A percentile compares a stretch with the other conserved stretches of the same genome.
Conservation (phyloP, 2,797 vertebrate species). For the Sphenopsis melanotis region DNA sequence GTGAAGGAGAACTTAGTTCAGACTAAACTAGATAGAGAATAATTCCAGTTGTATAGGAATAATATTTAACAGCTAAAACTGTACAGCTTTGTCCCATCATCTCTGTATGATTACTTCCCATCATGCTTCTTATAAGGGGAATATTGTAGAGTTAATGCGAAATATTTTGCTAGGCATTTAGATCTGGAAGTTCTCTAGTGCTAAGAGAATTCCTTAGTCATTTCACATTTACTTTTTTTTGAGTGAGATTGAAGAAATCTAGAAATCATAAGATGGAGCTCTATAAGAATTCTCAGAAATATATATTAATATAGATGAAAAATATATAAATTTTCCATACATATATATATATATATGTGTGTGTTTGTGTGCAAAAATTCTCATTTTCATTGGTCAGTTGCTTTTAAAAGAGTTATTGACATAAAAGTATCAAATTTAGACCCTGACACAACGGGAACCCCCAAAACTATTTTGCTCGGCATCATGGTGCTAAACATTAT, state of each 20-base stretch:
- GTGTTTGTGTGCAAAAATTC: not conserved
- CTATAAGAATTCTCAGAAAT: not conserved
- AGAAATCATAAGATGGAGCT: not conserved
- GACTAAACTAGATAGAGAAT: not conserved
- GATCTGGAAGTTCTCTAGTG: not conserved
- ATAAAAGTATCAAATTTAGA: not conserved
- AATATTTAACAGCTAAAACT: not conserved
- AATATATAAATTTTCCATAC: not conserved
- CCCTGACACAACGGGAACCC: not conserved
- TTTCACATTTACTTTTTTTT: not conserved
- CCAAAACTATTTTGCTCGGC: not conserved
- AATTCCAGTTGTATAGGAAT: not conserved
- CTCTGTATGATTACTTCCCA: not conserved
- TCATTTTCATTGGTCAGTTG: not conserved
- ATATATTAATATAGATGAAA: not conserved
- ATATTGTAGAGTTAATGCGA: not conserved
- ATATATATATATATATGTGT: too few relatives aligned
- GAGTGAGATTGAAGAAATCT: not conserved
- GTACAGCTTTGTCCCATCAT: not conserved
- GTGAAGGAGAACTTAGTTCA: not conserved
- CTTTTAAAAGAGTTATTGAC: not conserved
- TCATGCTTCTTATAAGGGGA: not conserved
- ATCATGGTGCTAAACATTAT: not conserved
- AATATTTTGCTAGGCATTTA: not conserved
- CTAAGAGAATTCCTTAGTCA: not conserved